A percentile compares a stretch with the other conserved stretches of the same genome.
phyloP scores from a whole-genome alignment of 2,113 vertebrate species.

The Euleptes europaea region DNA sequence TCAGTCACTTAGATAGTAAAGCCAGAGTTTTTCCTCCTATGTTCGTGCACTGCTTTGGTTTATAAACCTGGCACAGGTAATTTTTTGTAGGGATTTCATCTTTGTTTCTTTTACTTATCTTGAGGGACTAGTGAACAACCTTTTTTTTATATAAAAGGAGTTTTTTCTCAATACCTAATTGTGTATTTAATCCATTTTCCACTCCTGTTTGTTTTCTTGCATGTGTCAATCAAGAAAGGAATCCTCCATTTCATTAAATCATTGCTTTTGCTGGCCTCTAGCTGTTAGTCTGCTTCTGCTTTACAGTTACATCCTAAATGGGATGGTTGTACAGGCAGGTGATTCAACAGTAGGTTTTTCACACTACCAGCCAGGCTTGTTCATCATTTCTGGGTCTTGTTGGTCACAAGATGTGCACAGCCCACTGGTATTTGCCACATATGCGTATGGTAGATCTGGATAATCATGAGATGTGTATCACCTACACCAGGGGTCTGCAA shows the following conservation, averaged over 20 bases:
- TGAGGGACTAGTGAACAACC: not conserved
- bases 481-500: too few species aligned
- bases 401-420: too few species aligned
- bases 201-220: not conserved
- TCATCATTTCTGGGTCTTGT: not conserved
- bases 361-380: not conserved
- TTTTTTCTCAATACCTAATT: not conserved
- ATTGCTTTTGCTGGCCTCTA: not conserved
- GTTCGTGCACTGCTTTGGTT: not conserved
- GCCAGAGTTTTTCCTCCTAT: not conserved
- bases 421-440: too few species aligned
- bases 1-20: not conserved
- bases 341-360: not conserved
- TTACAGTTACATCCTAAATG: not conserved
- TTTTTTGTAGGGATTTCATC: not conserved
- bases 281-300: not conserved
- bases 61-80: not conserved
- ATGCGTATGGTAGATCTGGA: too few species aligned
- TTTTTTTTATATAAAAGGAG: not conserved
- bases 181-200: not conserved
- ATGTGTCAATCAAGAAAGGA: not conserved
- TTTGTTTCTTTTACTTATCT: not conserved
- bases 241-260: not conserved
- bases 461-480: too few species aligned
- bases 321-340: not conserved